Percentiles rank a stretch among this genome's conserved stretches.
phyloP scores from a whole-genome alignment of 2,113 vertebrate species.

The Panthera leo region DNA sequence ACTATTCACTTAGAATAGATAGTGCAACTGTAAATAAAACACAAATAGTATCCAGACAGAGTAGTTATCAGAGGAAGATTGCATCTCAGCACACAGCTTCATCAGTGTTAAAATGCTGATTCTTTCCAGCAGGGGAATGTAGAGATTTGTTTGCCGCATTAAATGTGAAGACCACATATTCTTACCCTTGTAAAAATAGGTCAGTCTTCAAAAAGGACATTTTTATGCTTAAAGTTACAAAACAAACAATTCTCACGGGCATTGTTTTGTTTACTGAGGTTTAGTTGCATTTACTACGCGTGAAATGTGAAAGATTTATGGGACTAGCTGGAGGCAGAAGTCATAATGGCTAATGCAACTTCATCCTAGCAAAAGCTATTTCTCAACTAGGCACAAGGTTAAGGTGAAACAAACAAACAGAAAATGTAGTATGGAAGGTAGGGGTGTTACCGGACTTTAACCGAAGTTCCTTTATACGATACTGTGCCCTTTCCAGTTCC shows the following conservation, averaged over 20 bases:
- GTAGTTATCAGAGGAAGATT: background rate
- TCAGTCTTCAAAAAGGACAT: conserved; percentile 61
- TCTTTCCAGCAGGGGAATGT: background rate
- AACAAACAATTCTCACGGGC: conserved; percentile 37
- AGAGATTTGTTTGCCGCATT: conserved; percentile 27
- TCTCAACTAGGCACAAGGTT: conserved; percentile 17
- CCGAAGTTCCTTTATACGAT: background rate
- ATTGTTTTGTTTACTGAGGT: conserved; percentile 64
- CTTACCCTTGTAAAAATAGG: conserved; percentile 58
- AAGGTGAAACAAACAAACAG: conserved; percentile 36
- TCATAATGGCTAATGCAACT: conserved; percentile 46
- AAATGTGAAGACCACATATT: conserved; percentile 29
- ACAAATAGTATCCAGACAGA: background rate
- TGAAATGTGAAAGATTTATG: conserved; percentile 66
- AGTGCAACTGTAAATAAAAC: conserved; percentile 32
- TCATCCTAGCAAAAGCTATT: conserved; percentile 6
- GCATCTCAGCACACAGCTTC: background rate
- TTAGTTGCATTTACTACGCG: conserved; percentile 46
- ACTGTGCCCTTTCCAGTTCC: background rate
- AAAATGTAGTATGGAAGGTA: background rate
- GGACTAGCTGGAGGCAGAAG: conserved; percentile 44
- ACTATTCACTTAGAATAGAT: conserved; percentile 17
- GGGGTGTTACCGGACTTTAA: background rate
- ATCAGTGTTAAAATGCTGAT: conserved; percentile 29
- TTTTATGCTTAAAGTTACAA: conserved; percentile 57